A percentile compares a stretch with the other conserved stretches of the same genome.
These are phyloP conservation scores for Coenobita brevimanus DNA, from an alignment of 1,140 invertebrate genomes.

Conservation along the genomic window DNA sequence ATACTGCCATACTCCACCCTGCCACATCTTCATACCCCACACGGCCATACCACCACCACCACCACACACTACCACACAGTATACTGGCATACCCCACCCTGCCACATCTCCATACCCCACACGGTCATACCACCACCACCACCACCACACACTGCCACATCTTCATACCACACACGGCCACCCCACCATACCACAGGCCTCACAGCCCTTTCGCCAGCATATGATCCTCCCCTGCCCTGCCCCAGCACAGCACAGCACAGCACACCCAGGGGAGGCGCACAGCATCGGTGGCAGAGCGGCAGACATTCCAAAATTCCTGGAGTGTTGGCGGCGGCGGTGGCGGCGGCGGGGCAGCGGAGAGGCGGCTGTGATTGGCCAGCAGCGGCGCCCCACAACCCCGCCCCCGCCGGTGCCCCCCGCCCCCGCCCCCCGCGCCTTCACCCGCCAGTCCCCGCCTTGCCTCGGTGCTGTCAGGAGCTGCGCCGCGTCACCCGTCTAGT, in stretches of 20 bases:
- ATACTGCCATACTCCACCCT: too few relatives aligned
- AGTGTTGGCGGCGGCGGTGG: conserved; percentile 57
- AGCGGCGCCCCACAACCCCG: conserved; percentile 45
- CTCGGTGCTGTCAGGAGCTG: conserved; percentile 58
- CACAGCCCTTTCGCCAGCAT: background rate
- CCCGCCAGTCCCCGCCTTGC: conserved; percentile 65
- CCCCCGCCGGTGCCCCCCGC: conserved; percentile 34
- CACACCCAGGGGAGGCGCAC: conserved; percentile 10
- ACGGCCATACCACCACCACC: too few relatives aligned
- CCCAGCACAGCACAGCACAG: background rate
- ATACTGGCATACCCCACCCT: too few relatives aligned
- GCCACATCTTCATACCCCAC: too few relatives aligned
- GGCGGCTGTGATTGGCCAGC: conserved; percentile 52
- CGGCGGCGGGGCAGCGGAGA: conserved; percentile 51
- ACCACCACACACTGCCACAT: background rate
- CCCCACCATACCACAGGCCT: too few relatives aligned
- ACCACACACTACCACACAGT: too few relatives aligned
- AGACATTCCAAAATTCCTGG: conserved; percentile 64
- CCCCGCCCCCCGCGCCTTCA: conserved; percentile 26
- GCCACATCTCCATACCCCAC: too few relatives aligned
- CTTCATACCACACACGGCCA: background rate
- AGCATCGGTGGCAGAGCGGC: conserved; percentile 27
- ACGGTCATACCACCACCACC: too few relatives aligned
- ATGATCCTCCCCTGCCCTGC: background rate
- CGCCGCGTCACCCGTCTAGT: too few relatives aligned